Evolutionary conservation across 2,113 vertebrate species (phyloP).

Genomic region (Anhinga anhinga): DNA sequence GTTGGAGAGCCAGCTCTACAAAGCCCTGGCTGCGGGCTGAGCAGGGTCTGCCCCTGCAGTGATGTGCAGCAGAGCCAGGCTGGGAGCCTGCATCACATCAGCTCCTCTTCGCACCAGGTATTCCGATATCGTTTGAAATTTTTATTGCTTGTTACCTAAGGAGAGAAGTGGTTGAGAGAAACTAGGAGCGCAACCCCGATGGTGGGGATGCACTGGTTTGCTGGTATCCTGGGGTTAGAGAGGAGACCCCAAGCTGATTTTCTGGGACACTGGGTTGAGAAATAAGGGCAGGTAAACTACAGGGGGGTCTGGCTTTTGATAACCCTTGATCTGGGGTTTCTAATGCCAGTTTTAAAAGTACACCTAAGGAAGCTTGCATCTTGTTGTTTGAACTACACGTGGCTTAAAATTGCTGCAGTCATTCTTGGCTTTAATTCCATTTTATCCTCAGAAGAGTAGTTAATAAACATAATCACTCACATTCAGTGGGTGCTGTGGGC

Average conservation of each 20-base stretch:
- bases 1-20: background rate
- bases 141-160: background rate
- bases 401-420: background rate
- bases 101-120: background rate
- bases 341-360: background rate
- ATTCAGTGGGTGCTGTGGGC: background rate
- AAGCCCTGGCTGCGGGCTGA: background rate
- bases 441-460: background rate
- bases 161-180: background rate
- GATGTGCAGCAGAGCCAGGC: background rate
- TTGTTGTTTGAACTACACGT: background rate
- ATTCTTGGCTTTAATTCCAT: background rate
- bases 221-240: rapidly evolving
- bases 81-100: background rate
- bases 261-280: background rate
- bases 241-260: background rate
- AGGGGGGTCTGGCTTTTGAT: background rate
- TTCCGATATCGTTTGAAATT: rapidly evolving
- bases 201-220: background rate
- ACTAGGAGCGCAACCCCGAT: background rate
- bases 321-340: background rate
- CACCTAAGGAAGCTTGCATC: background rate
- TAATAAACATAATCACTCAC: background rate
- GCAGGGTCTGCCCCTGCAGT: background rate
- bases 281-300: background rate